Evolutionary conservation across 1,140 invertebrate species (phyloP), one percentile per base, ranked within the genome.

Genomic region (Heliconius nattereri): DNA sequence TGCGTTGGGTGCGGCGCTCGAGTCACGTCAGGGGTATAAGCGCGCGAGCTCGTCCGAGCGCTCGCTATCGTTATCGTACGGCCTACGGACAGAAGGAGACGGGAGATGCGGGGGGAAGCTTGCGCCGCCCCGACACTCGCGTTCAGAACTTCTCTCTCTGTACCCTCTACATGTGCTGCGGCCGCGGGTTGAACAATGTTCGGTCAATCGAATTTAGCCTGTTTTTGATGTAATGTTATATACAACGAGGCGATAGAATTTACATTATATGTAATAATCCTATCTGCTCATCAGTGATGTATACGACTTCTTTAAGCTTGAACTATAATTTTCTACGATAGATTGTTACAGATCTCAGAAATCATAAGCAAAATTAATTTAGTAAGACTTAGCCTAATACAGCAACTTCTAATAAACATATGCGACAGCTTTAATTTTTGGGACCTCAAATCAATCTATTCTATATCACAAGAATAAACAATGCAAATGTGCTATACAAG

Each of bases 61-160:
- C 90, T 94, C 91, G 91, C 93, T 91, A 92, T 90, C 91, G 89
- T 93, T 93, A 94, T 92, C 91, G 92, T 94, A 91, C 90, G 90
- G 89, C 92, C 92, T 94, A 94, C 91, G 92, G 92, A 94, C 92
- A 94, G 91, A 94, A 91, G 91, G 91, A 94, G 86, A 92, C 86
- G 91, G 91, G 91, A 92, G 91, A 87, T 93, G 91, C 90, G 92
- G 91, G 91, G 90, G 86, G 90, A 92, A 92, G 91, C 91, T 88
- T 86, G 84, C 86, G 83, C 80, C 89, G 90, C 87, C 87, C 85
- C 83, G 83, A 83, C 85, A 85, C 87, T 81, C 85, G 77, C 84
- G 88, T 88, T 91, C 89, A 90, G 88, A 90, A 86, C 85, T 81
- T 79, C 75, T 75, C 66, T 75, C 57, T 75, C 19, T 23, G 16